These are phyloP conservation scores for Lamellibrachia satsuma DNA, from an alignment of 2,888 invertebrate species.

Conservation along the genomic window DNA sequence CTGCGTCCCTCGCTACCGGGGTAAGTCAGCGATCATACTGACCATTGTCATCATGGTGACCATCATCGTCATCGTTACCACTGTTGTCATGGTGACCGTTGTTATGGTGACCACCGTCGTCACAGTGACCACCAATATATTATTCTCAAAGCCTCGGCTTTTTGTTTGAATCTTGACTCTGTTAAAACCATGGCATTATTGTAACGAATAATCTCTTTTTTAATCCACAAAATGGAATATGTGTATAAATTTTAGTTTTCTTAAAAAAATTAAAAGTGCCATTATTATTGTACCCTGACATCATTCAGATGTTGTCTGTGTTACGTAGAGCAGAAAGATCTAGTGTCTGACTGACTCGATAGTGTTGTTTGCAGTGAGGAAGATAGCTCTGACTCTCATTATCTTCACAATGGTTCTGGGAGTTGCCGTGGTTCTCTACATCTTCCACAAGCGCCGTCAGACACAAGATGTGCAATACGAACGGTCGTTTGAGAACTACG, in stretches of 20 bases:
- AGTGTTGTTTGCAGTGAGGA: background rate
- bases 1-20: background rate
- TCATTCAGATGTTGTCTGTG: background rate
- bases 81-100: background rate
- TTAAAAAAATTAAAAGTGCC: too few relatives aligned
- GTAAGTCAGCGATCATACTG: background rate
- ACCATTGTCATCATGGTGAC: background rate
- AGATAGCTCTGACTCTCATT: background rate
- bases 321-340: background rate
- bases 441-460: background rate
- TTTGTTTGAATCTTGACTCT: too few relatives aligned
- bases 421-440: background rate
- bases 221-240: too few relatives aligned
- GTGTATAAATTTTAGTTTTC: too few relatives aligned
- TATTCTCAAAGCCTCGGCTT: too few relatives aligned
- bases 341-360: background rate
- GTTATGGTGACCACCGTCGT: background rate
- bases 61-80: background rate
- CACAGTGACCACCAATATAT: background rate
- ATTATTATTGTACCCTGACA: too few relatives aligned
- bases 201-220: too few relatives aligned
- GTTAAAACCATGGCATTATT: too few relatives aligned
- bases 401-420: background rate
- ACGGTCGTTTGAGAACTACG: background rate
- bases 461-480: background rate